Conservation (phyloP, 2,888 invertebrate species). For the Drosophila hamatofila region DNA sequence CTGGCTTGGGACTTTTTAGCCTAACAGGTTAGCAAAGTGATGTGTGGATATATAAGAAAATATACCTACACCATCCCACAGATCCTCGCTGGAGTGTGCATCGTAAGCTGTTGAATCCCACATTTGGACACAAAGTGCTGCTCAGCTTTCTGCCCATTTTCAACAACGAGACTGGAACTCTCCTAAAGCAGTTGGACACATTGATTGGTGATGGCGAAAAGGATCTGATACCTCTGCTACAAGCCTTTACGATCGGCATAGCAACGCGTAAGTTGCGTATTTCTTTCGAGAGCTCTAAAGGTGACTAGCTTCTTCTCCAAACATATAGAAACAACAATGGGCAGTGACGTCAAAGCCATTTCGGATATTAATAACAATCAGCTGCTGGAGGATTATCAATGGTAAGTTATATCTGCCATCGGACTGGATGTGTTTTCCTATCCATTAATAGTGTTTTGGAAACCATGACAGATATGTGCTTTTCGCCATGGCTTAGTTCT, state of each 20-base stretch:
- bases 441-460: conserved; percentile 74
- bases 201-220: conserved; percentile 58
- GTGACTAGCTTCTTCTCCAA: conserved; percentile 3
- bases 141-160: conserved; percentile 82
- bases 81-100: conserved; percentile 82
- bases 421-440: conserved; percentile 28
- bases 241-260: conserved; percentile 75
- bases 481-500: conserved; percentile 80
- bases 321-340: conserved; percentile 83
- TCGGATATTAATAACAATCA: conserved; percentile 51
- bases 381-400: conserved; percentile 76
- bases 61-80: conserved; percentile 2
- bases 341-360: conserved; percentile 64
- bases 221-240: conserved; percentile 72
- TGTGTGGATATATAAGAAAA: background rate
- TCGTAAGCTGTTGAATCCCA: conserved; percentile 82
- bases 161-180: conserved; percentile 69
- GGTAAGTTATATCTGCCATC: conserved; percentile 58
- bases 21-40: conserved; percentile 59
- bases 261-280: conserved; percentile 76
- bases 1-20: conserved; percentile 80
- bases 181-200: conserved; percentile 60
- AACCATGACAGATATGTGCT: conserved; percentile 81
- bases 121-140: conserved; percentile 81
- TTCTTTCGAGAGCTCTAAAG: background rate